Percentiles rank a stretch among this genome's conserved stretches.
Conservation (phyloP, 2,113 vertebrate genomes). For the Mormoops blainvillei region DNA sequence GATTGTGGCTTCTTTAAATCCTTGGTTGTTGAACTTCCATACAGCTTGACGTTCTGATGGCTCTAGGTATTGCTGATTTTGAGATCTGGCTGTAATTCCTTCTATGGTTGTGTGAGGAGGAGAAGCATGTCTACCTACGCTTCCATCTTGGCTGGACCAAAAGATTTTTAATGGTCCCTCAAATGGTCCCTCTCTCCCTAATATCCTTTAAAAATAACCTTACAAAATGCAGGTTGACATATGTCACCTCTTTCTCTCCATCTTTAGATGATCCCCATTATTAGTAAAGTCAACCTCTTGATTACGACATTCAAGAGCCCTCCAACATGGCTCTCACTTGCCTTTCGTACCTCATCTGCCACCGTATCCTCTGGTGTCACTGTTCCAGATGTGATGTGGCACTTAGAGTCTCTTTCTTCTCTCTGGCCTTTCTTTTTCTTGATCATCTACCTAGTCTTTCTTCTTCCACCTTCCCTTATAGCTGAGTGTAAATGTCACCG, state of each 20-base stretch:
- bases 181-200: neutral
- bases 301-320: neutral
- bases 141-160: neutral
- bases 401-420: neutral
- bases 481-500: neutral
- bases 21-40: no score
- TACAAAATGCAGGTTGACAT: neutral
- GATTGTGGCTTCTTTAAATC: no score
- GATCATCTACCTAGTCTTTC: neutral
- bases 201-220: neutral
- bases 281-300: neutral
- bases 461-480: neutral
- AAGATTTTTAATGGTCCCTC: neutral
- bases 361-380: no score
- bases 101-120: no score
- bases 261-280: neutral
- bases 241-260: neutral
- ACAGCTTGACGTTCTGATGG: no score
- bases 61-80: no score
- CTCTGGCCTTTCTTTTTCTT: neutral
- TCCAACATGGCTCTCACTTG: fast-evolving
- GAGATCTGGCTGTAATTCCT: no score
- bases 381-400: fast-evolving
- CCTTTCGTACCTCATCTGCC: fast-evolving
- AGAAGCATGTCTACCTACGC: no score